Evolutionary conservation across 2,797 vertebrate species (phyloP).

Genomic region (Lutra lutra): DNA sequence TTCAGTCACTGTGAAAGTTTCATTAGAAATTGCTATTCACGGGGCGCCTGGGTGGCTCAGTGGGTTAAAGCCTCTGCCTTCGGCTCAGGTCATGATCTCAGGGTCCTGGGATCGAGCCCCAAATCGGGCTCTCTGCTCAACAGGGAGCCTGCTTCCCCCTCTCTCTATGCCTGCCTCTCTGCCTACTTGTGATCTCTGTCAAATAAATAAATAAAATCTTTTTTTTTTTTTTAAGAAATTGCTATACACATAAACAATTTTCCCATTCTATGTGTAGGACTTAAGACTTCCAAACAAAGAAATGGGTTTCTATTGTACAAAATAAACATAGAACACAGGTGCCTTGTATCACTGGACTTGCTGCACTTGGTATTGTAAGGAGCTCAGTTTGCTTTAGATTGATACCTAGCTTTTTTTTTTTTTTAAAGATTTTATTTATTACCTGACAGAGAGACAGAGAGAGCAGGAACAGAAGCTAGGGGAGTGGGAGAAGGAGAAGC

Average conservation of each 20-base stretch:
- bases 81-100: too few species aligned
- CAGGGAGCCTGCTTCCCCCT: too few species aligned
- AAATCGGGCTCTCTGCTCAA: too few species aligned
- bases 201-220: too few species aligned
- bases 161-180: too few species aligned
- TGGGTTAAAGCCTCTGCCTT: too few species aligned
- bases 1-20: neutral
- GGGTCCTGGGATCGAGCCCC: too few species aligned
- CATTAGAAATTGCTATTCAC: conserved; percentile 33
- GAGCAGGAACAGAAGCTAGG: too few species aligned
- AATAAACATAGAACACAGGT: neutral
- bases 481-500: too few species aligned
- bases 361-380: neutral
- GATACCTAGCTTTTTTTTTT: neutral
- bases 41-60: too few species aligned
- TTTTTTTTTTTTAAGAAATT: neutral
- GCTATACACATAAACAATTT: neutral
- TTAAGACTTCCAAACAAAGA: neutral
- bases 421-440: neutral
- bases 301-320: neutral
- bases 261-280: neutral
- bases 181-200: too few species aligned
- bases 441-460: too few species aligned
- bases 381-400: conserved; percentile 1
- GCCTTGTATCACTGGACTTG: neutral